phyloP scores from a whole-genome alignment of 2,113 vertebrate species.

The Furnarius figulus region DNA sequence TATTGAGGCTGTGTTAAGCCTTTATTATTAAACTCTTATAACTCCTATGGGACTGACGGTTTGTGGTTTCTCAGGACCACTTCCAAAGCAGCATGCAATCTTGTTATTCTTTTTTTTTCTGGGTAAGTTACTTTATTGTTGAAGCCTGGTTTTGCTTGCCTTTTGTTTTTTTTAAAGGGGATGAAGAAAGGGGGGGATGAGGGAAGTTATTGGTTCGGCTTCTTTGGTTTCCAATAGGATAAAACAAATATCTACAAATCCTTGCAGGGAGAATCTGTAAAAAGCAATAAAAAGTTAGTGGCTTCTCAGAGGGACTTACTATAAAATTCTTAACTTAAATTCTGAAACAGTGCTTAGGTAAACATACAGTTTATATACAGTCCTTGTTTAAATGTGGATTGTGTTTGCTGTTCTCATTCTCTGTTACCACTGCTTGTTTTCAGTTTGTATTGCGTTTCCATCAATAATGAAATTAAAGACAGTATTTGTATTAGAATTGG shows the following conservation, averaged over 20 bases:
- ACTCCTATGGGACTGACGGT: conserved; percentile 35
- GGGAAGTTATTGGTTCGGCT: background rate
- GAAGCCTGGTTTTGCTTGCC: background rate
- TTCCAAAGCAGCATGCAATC: conserved; percentile 18
- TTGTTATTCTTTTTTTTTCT: background rate
- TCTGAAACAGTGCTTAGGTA: background rate
- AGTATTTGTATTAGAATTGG: background rate
- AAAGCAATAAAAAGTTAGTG: background rate
- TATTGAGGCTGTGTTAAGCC: conserved; percentile 26
- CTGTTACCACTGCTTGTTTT: background rate
- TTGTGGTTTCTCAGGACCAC: conserved; percentile 65
- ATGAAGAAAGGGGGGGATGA: background rate
- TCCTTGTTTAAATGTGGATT: background rate
- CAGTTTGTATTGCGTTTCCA: background rate
- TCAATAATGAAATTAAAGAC: background rate
- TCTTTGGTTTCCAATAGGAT: background rate
- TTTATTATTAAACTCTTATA: conserved; percentile 65
- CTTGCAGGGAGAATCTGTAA: background rate
- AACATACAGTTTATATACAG: background rate
- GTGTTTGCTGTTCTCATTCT: background rate
- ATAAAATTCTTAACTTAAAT: background rate
- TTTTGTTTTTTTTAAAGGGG: background rate
- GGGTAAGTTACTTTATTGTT: conserved; percentile 9
- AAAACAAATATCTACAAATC: background rate
- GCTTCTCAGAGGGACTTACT: background rate